Conservation (phyloP, 1,140 invertebrate genomes). For the Aphelenchoides besseyi region DNA sequence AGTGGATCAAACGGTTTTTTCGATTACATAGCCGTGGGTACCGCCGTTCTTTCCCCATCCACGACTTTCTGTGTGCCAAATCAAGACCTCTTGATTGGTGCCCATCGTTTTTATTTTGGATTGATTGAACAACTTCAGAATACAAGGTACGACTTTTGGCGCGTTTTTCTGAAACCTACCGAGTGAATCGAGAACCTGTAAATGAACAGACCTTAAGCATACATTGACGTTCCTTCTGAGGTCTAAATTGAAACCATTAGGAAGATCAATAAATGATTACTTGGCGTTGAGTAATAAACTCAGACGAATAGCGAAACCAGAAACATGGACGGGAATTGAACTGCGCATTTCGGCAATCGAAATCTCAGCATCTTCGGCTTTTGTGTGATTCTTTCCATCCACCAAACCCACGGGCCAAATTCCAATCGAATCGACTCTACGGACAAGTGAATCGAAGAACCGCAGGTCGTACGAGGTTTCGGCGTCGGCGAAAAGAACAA, state of each 20-base stretch:
- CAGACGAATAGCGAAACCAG: not conserved
- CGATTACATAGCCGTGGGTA: not conserved
- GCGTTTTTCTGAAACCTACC: not conserved
- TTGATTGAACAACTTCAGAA: not conserved
- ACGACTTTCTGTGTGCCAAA: not conserved
- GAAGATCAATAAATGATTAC: slow-evolving; percentile 2
- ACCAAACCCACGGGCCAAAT: not conserved
- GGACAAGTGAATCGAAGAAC: not conserved
- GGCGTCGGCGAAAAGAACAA: not conserved
- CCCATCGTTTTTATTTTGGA: not conserved
- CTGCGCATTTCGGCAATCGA: not conserved
- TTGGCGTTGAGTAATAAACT: not conserved
- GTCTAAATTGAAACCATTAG: not conserved
- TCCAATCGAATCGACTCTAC: not conserved
- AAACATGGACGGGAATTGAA: not conserved
- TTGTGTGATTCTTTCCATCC: not conserved
- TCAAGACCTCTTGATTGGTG: not conserved
- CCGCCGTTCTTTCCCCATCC: not conserved
- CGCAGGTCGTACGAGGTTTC: not conserved
- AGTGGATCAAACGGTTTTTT: not conserved
- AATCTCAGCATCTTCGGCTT: not conserved
- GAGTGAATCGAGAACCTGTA: not conserved
- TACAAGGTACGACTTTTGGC: not conserved
- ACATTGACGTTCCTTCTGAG: not conserved
- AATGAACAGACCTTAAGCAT: not conserved